These are phyloP conservation scores for Uropetala carovei DNA, from an alignment of 2,888 invertebrate genomes.

Conservation along the genomic window DNA sequence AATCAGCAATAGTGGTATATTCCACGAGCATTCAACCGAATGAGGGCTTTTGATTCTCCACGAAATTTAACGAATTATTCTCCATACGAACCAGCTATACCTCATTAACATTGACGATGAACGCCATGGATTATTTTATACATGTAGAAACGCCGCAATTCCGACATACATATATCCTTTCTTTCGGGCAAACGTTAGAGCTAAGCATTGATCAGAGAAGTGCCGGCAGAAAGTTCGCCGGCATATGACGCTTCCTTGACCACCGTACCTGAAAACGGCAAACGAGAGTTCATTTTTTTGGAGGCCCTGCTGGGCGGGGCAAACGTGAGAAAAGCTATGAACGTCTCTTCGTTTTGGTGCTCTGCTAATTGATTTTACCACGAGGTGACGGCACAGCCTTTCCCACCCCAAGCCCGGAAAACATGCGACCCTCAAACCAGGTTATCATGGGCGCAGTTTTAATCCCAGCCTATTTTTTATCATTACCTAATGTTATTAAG, in stretches of 20 bases:
- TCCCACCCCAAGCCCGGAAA: slow-evolving; percentile 48
- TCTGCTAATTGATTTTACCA: slow-evolving; percentile 64
- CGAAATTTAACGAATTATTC: too few relatives aligned
- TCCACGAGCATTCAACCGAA: too few relatives aligned
- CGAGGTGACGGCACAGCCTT: slow-evolving; percentile 60
- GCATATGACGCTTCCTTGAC: neutral
- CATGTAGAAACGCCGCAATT: neutral
- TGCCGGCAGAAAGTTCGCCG: neutral
- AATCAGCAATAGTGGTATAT: too few relatives aligned
- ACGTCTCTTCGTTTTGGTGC: slow-evolving; percentile 62
- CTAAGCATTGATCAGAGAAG: neutral
- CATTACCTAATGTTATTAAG: neutral
- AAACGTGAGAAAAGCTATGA: slow-evolving; percentile 60
- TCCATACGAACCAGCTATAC: too few relatives aligned
- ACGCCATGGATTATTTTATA: too few relatives aligned
- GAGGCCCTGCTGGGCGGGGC: slow-evolving; percentile 53
- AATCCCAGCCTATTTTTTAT: slow-evolving; percentile 38
- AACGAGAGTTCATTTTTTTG: slow-evolving; percentile 3
- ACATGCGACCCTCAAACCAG: slow-evolving; percentile 63
- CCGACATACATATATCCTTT: neutral
- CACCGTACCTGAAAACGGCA: slow-evolving; percentile 1
- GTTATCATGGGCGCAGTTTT: slow-evolving; percentile 62
- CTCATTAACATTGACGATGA: too few relatives aligned
- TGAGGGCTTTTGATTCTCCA: too few relatives aligned
- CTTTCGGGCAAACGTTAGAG: too few relatives aligned